Evolutionary conservation across 2,888 invertebrate species (phyloP), one percentile per base, ranked within the genome.

Genomic region (Apamea crenata): DNA sequence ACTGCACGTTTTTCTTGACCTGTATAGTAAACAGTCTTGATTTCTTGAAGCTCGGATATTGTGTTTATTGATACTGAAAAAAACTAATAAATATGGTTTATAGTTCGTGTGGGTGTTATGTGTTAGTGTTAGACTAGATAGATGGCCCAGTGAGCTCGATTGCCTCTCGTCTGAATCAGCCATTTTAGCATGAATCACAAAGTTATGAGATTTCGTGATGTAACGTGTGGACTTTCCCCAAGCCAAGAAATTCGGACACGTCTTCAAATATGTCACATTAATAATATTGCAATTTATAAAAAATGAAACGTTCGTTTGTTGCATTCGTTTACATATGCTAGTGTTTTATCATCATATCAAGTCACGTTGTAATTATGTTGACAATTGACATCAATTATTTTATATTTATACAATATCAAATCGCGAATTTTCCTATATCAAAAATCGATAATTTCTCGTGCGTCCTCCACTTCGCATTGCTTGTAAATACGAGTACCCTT

Each of bases 121-220:
- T 78, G 78, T 81, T 86, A 79, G 80, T 87, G 70, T 81, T 87
- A 86, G 81, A 72, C 85, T 84, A 90, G 73, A 81, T 84, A 77
- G 80, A 83, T 87, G 89, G 68, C 88, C 89, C 84, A 91, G 83
- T 91, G 91, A 87, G 80, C 90, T 84, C 77, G 77, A 88, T 90
- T 88, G 85, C 81, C 77, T 87, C 81, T 87, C 85, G 81, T 81
- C 87, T 91, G 91, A 90, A 89, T 93, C 89, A 90, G 66, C 14
- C 86, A 84, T 82, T 81, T 80, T 86, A 80, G 84, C 88, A 89
- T 95, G 94, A 95, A 91, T 95, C 95, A 94, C 88, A 78, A 86
- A 84, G 87, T 92, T 91, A 90, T 91, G 89, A 90, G 87, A 89
- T 87, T 83, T 87, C 89, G 87, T 94, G 91, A 94, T 92, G 91